Evolutionary conservation across 2,888 invertebrate genomes (phyloP).

Genomic region (Entomobrya multifasciata): DNA sequence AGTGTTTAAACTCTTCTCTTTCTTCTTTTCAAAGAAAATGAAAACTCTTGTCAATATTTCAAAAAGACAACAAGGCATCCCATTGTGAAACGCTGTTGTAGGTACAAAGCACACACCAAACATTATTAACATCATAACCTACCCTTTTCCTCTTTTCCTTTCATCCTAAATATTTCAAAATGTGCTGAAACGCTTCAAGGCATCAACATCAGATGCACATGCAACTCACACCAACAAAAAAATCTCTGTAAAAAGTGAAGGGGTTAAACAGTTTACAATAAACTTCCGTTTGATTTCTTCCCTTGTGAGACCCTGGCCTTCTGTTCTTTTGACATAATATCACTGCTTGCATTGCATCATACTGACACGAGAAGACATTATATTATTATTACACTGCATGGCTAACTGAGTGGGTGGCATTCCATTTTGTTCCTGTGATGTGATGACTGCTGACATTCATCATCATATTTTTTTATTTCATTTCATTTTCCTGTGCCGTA

Average conservation of each 20-base stretch:
- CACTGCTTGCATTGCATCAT: conserved; percentile 14
- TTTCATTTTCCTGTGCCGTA: conserved; percentile 36
- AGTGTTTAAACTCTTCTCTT: not conserved
- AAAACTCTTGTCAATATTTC: conserved; percentile 2
- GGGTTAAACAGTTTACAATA: conserved; percentile 40
- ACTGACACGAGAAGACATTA: not conserved
- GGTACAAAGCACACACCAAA: not conserved
- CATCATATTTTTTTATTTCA: conserved; percentile 53
- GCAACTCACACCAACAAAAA: not conserved
- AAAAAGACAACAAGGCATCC: conserved; percentile 13
- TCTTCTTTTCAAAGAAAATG: not conserved
- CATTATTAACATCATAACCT: no score
- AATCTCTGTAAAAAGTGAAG: not conserved
- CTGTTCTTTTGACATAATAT: conserved; percentile 29
- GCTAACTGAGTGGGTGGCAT: conserved; percentile 63
- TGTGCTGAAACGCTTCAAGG: conserved; percentile 17
- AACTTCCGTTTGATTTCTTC: conserved; percentile 57
- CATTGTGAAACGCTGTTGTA: conserved; percentile 21
- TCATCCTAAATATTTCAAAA: not conserved
- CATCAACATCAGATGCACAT: conserved; percentile 7
- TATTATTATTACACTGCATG: conserved; percentile 2
- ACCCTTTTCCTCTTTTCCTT: not conserved
- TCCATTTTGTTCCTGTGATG: not conserved
- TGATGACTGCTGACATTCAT: conserved; percentile 39
- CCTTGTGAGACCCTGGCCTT: conserved; percentile 51